A percentile compares a stretch with the other conserved stretches of the same genome.
Evolutionary conservation across 1,140 invertebrate species (phyloP).

Genomic region (Artemia franciscana): DNA sequence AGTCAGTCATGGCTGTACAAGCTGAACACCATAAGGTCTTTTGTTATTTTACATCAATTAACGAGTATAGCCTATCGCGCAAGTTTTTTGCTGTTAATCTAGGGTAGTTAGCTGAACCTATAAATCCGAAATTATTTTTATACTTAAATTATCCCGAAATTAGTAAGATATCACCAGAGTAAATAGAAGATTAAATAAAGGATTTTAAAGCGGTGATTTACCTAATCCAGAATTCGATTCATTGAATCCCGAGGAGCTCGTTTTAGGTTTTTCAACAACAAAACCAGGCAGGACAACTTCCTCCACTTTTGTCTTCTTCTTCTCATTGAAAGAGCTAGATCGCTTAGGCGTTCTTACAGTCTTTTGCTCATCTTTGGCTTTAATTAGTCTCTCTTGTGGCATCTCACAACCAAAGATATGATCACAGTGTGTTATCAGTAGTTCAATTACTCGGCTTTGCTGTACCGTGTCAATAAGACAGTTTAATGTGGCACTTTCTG

Average conservation of each 20-base stretch:
- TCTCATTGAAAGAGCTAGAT: constrained; percentile 2
- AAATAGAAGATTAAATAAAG: background rate
- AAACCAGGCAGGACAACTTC: constrained; percentile 8
- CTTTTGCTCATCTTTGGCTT: background rate
- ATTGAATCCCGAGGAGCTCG: background rate
- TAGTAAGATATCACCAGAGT: too few species aligned
- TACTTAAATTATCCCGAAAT: too few species aligned
- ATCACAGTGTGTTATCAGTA: constrained; percentile 25
- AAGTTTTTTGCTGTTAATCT: too few species aligned
- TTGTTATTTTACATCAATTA: too few species aligned
- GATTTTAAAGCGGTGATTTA: background rate
- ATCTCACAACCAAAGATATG: constrained; percentile 15
- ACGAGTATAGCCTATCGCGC: too few species aligned
- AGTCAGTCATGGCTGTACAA: too few species aligned
- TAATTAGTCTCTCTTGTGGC: background rate
- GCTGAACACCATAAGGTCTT: too few species aligned
- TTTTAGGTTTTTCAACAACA: constrained; percentile 1
- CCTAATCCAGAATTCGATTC: background rate
- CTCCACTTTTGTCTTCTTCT: constrained; percentile 1
- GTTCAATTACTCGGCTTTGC: constrained; percentile 29
- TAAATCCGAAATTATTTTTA: too few species aligned
- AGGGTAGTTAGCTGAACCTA: too few species aligned
- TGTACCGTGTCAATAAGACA: constrained; percentile 30
- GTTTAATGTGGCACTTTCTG: constrained; percentile 26
- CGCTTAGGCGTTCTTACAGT: background rate